Conservation (phyloP, 1,140 invertebrate genomes). For the Drosophila nigrodunni region DNA sequence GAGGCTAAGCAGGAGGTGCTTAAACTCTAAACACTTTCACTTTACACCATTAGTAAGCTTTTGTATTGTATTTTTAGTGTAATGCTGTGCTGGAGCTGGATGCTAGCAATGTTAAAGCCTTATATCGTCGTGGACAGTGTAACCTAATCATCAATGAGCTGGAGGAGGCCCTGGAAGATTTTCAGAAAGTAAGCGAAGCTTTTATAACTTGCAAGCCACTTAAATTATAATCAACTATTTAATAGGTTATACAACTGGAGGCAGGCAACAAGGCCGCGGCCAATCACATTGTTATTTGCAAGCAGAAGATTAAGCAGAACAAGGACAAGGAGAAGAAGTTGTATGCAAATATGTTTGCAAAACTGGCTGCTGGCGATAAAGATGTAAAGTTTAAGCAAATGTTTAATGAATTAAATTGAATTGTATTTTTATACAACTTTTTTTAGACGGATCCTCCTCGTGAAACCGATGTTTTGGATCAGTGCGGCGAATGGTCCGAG, state of each 20-base stretch:
- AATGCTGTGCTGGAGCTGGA: slow-evolving; percentile 87
- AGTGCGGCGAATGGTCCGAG: slow-evolving; percentile 89
- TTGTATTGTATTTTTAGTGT: slow-evolving; percentile 79
- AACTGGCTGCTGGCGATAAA: slow-evolving; percentile 92
- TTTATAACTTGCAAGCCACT: neutral
- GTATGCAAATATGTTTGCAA: slow-evolving; percentile 98
- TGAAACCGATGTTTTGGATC: slow-evolving; percentile 87
- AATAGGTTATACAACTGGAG: slow-evolving; percentile 87
- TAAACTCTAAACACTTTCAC: neutral
- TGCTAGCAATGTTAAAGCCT: slow-evolving; percentile 93
- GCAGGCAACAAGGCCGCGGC: slow-evolving; percentile 90
- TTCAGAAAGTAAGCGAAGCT: slow-evolving; percentile 87
- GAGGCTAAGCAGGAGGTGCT: slow-evolving; percentile 88
- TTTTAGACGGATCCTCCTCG: slow-evolving; percentile 71
- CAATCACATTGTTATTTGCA: slow-evolving; percentile 91
- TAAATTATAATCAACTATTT: neutral
- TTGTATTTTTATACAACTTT: slow-evolving; percentile 1
- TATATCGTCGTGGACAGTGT: slow-evolving; percentile 95
- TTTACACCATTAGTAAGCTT: neutral
- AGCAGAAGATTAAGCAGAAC: slow-evolving; percentile 90
- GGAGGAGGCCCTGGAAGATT: slow-evolving; percentile 92
- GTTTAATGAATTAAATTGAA: neutral
- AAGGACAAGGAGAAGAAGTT: slow-evolving; percentile 93
- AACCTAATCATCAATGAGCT: slow-evolving; percentile 91
- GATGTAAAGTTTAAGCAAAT: slow-evolving; percentile 86